Evolutionary conservation across 2,888 invertebrate genomes (phyloP).

Genomic region (Protophormia terraenovae): DNA sequence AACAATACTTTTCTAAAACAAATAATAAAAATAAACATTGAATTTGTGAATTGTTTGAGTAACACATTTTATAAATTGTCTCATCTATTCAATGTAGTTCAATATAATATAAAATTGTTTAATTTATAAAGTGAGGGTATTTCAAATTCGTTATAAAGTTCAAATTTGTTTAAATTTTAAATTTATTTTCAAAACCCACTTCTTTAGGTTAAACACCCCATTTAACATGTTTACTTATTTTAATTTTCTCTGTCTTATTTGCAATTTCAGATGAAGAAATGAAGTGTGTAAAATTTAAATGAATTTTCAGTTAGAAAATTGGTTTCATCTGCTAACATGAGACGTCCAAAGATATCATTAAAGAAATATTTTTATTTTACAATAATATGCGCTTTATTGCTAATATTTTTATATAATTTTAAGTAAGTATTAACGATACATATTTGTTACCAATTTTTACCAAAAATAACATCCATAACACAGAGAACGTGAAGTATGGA

Average conservation of each 20-base stretch:
- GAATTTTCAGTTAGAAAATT: constrained; percentile 53
- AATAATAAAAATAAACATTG: no score
- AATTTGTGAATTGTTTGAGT: no score
- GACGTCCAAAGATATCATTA: constrained; percentile 83
- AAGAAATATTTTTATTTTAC: constrained; percentile 84
- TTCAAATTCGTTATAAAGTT: no score
- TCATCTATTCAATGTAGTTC: no score
- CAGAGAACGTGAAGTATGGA: constrained; percentile 80
- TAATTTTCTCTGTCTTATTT: no score
- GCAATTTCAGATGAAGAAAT: constrained; percentile 47
- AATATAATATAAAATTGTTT: no score
- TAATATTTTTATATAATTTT: constrained; percentile 83
- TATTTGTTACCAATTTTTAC: neutral
- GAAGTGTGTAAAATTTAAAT: constrained; percentile 61
- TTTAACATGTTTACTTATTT: neutral
- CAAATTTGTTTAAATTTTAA: no score
- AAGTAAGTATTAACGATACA: constrained; percentile 79
- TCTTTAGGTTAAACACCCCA: no score
- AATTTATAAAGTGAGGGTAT: no score
- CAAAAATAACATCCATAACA: neutral
- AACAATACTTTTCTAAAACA: no score
- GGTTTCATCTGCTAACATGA: constrained; percentile 78
- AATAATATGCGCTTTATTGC: constrained; percentile 82
- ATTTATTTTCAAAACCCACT: neutral
- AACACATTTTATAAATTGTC: no score